These are phyloP conservation scores for Diachasmimorpha longicaudata DNA, from an alignment of 1,140 invertebrate species.

Conservation along the genomic window DNA sequence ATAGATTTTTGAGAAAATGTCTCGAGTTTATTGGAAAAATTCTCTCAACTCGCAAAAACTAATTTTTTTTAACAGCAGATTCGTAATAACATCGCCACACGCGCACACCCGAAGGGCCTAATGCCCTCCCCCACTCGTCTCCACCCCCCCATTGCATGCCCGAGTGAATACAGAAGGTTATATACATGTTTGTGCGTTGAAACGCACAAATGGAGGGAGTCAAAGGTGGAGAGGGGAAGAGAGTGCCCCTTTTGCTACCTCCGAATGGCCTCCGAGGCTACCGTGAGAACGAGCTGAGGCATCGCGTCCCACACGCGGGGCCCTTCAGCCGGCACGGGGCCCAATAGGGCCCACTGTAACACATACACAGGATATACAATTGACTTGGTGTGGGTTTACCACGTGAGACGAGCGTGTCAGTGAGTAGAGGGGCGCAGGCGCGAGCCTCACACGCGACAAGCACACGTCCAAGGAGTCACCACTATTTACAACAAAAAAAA, in stretches of 20 bases:
- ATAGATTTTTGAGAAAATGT: too few relatives aligned
- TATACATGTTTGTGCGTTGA: constrained; percentile 20
- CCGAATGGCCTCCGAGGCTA: constrained; percentile 30
- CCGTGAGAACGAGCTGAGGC: constrained; percentile 40
- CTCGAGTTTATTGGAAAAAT: too few relatives aligned
- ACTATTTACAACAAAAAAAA: constrained; percentile 22
- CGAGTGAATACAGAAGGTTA: constrained; percentile 1
- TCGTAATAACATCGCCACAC: not conserved
- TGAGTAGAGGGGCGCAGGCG: constrained; percentile 29
- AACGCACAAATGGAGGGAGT: constrained; percentile 35
- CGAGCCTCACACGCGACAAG: constrained; percentile 39
- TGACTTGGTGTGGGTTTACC: not conserved
- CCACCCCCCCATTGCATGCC: constrained; percentile 12
- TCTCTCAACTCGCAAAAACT: too few relatives aligned
- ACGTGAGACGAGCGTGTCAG: constrained; percentile 23
- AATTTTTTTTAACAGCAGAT: not conserved
- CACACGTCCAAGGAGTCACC: constrained; percentile 33
- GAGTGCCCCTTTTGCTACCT: constrained; percentile 16
- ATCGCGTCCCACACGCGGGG: constrained; percentile 39
- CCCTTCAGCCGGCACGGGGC: constrained; percentile 41
- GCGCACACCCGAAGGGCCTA: not conserved
- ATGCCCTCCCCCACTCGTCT: not conserved
- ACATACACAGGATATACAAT: constrained; percentile 1
- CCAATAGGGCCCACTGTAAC: constrained; percentile 11
- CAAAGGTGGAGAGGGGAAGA: not conserved